Base-by-base conservation (phyloP, 1,140 invertebrate genomes). In the Helicoverpa armigera region DNA sequence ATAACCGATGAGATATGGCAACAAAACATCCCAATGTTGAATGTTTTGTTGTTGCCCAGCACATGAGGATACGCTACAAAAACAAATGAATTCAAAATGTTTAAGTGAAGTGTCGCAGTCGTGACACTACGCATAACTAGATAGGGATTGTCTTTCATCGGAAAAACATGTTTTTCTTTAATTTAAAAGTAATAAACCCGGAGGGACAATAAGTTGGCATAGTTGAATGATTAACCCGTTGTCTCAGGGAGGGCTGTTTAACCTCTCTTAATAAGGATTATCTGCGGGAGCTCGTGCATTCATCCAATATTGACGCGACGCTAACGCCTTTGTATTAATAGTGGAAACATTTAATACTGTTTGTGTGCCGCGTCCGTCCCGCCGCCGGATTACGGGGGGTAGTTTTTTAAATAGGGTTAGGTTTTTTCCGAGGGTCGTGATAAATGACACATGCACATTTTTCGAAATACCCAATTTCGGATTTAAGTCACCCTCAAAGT, bases 401-500 rank as follows among this genome's bases (percentile, higher is more conserved):
- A 90, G 88, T 94, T 95, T 93, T 94, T 95, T 94, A 93, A 95
- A 95, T 91, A 94, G 91, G 92, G 92, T 92, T 93, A 93, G 87
- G 86, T 92, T 91, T 92, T 92, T 90, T 86, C 86, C 84, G 83
- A 90, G 92, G 93, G 89, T 91, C 83, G 93, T 95, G 94, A 95
- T 95, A 95, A 95, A 95, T 95, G 95, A 95, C 94, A 95, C 94
- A 95, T 95, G 95, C 93, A 94, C 93, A 94, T 95, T 95, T 93
- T 90, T 93, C 92, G 92, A 95, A 95, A 95, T 95, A 95, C 95
- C 95, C 95, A 95, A 95, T 95, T 95, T 95, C 91, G 95, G 95
- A 95, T 95, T 95, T 95, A 95, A 95, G 94, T 95, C 93, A 92
- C 93, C 94, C 95, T 72, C 91, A 95, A 95, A 95, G 94, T 95